Percentiles rank a stretch among this genome's conserved stretches.
Evolutionary conservation across 2,113 vertebrate species (phyloP).

Genomic region (Notothenia coriiceps): DNA sequence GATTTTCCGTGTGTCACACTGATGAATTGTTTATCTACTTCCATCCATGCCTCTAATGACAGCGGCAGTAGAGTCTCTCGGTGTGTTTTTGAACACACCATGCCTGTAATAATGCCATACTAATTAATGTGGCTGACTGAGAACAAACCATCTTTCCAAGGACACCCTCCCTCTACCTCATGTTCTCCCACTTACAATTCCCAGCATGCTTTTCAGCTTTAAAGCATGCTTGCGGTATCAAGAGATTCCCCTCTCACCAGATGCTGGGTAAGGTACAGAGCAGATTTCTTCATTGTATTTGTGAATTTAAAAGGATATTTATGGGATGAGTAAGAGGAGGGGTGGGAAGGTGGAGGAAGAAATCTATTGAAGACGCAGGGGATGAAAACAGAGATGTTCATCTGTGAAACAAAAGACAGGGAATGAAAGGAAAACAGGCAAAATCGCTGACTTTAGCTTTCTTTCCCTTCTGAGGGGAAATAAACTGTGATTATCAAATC

Average conservation of each 20-base stretch:
- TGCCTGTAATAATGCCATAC: conserved; percentile 75
- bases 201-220: conserved; percentile 79
- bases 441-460: conserved; percentile 80
- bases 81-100: conserved; percentile 58
- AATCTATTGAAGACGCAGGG: conserved; percentile 44
- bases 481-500: conserved; percentile 85
- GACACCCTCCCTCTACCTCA: conserved; percentile 74
- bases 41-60: conserved; percentile 39
- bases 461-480: conserved; percentile 65
- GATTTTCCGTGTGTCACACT: neutral
- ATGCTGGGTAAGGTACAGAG: conserved; percentile 62
- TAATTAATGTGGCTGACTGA: conserved; percentile 76
- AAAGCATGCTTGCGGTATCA: conserved; percentile 72
- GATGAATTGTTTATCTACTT: conserved; percentile 43
- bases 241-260: conserved; percentile 73
- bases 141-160: conserved; percentile 80
- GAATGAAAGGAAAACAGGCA: conserved; percentile 62
- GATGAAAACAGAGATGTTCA: conserved; percentile 34
- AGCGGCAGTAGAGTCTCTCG: conserved; percentile 24
- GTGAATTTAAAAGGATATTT: conserved; percentile 77
- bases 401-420: conserved; percentile 60
- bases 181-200: conserved; percentile 77
- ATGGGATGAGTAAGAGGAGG: conserved; percentile 41
- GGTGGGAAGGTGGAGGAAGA: conserved; percentile 28
- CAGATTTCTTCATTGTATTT: conserved; percentile 73